Conservation (phyloP, 2,113 vertebrate species). For the Cyphomyrus discorhynchus region DNA sequence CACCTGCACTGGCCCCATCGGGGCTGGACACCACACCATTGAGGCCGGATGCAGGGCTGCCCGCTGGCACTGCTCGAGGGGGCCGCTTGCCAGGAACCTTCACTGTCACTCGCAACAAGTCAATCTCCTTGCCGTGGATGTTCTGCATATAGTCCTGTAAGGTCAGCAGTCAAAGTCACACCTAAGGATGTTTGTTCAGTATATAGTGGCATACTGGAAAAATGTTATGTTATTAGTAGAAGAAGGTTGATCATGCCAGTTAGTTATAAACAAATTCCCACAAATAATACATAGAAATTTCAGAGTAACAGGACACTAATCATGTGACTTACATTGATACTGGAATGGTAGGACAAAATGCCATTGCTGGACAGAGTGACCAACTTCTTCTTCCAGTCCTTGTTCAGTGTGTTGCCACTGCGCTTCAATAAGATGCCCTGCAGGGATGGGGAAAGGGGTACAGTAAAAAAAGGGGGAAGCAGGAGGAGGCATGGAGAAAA, state of each 20-base stretch:
- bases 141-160: constrained; percentile 85
- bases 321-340: constrained; percentile 72
- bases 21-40: constrained; percentile 70
- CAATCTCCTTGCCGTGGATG: constrained; percentile 87
- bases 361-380: constrained; percentile 87
- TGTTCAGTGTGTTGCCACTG: constrained; percentile 90
- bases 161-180: background rate
- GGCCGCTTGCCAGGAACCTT: constrained; percentile 95
- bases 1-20: constrained; percentile 54
- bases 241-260: background rate
- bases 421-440: constrained; percentile 88
- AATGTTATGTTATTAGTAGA: background rate
- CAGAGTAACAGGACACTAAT: background rate
- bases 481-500: background rate
- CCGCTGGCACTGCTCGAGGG: constrained; percentile 76
- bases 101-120: constrained; percentile 85
- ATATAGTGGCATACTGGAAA: background rate
- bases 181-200: background rate
- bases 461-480: background rate
- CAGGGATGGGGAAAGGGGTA: background rate
- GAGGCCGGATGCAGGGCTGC: constrained; percentile 69
- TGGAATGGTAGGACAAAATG: constrained; percentile 84
- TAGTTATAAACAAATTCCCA: background rate
- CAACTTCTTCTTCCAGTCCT: constrained; percentile 98
- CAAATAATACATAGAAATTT: background rate